These are phyloP conservation scores for Allacma fusca DNA, from an alignment of 2,888 invertebrate species.

Conservation along the genomic window DNA sequence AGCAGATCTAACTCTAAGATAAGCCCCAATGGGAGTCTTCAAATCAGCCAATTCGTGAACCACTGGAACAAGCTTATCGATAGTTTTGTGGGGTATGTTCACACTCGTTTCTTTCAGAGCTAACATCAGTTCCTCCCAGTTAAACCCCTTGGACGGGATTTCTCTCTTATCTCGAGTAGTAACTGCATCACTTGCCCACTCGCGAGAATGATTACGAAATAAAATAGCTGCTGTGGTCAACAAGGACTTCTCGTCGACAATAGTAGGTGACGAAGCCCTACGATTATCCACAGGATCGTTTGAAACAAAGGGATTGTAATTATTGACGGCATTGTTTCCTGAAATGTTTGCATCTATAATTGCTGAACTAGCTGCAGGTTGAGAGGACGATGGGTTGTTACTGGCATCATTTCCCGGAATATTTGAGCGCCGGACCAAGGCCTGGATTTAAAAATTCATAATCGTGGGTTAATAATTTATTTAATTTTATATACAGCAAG, in stretches of 20 bases:
- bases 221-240: conserved; percentile 31
- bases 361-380: not conserved
- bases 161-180: conserved; percentile 21
- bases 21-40: conserved; percentile 60
- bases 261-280: conserved; percentile 55
- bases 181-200: not conserved
- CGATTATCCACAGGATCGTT: conserved; percentile 42
- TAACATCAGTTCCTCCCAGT: conserved; percentile 57
- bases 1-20: conserved; percentile 57
- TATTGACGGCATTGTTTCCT: not conserved
- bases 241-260: conserved; percentile 50
- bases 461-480: no score
- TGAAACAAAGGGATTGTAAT: conserved; percentile 53
- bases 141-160: conserved; percentile 41
- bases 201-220: conserved; percentile 23
- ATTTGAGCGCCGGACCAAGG: conserved; percentile 37
- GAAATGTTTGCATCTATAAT: not conserved
- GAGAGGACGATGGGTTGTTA: not conserved
- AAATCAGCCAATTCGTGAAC: conserved; percentile 53
- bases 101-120: conserved; percentile 54
- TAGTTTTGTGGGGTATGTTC: conserved; percentile 54
- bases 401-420: conserved; percentile 6
- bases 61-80: conserved; percentile 53
- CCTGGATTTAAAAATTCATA: conserved; percentile 29
- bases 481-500: no score